Evolutionary conservation across 2,113 vertebrate species (phyloP).

Genomic region (Pomatorhinus ruficollis): DNA sequence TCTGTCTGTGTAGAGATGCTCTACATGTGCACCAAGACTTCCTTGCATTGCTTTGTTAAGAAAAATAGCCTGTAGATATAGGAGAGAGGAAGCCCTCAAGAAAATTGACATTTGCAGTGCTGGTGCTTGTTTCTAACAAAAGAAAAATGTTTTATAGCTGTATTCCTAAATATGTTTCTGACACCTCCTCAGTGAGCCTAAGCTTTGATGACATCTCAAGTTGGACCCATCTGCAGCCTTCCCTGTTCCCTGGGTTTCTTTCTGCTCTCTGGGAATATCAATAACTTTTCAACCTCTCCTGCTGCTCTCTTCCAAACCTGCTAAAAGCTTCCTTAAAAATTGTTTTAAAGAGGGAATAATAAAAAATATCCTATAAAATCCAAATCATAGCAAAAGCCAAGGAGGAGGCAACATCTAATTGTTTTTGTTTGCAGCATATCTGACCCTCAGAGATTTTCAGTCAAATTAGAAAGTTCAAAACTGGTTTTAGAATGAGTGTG

Average conservation of each 20-base stretch:
- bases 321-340: not conserved
- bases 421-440: not conserved
- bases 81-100: not conserved
- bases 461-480: not conserved
- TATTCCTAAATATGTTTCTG: not conserved
- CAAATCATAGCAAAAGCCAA: not conserved
- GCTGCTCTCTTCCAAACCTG: not conserved
- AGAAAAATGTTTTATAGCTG: not conserved
- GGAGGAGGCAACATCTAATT: not conserved
- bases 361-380: not conserved
- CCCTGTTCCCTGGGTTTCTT: not conserved
- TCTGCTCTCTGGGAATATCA: not conserved
- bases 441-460: not conserved
- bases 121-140: not conserved
- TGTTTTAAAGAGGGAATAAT: not conserved
- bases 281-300: not conserved
- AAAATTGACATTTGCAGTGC: not conserved
- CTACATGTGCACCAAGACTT: not conserved
- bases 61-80: not conserved
- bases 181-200: not conserved
- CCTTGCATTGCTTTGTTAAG: not conserved
- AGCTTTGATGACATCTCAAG: not conserved
- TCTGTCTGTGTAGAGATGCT: not conserved
- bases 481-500: not conserved
- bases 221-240: not conserved